These are phyloP conservation scores for Colossoma macropomum DNA, from an alignment of 2,113 vertebrate genomes.

Conservation along the genomic window DNA sequence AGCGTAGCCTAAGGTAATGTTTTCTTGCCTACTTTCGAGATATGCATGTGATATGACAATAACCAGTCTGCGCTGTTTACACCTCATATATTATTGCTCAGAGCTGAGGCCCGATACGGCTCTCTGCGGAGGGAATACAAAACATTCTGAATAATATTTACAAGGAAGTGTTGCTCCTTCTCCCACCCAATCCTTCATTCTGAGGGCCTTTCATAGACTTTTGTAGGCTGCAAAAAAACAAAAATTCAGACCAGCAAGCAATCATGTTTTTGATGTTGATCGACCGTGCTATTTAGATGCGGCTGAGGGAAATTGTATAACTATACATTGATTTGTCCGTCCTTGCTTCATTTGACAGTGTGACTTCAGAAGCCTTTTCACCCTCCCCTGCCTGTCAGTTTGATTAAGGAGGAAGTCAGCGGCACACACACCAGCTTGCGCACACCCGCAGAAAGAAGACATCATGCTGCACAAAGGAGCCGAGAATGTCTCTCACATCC, in stretches of 20 bases:
- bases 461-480: background rate
- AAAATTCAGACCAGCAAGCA: background rate
- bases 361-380: background rate
- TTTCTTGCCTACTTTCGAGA: slow-evolving; percentile 60
- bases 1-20: slow-evolving; percentile 66
- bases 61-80: slow-evolving; percentile 72
- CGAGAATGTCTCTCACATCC: background rate
- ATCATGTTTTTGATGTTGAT: background rate
- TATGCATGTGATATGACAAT: slow-evolving; percentile 67
- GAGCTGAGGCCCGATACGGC: slow-evolving; percentile 60
- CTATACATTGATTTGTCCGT: slow-evolving; percentile 16
- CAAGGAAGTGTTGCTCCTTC: slow-evolving; percentile 46
- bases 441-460: background rate
- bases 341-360: slow-evolving; percentile 40
- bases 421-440: background rate
- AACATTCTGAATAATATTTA: slow-evolving; percentile 57
- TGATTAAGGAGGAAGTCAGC: slow-evolving; percentile 15
- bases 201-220: background rate
- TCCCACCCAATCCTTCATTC: slow-evolving; percentile 12
- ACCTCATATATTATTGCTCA: slow-evolving; percentile 74
- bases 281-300: background rate
- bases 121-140: slow-evolving; percentile 61
- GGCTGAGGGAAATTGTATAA: no score
- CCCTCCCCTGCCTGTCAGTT: background rate
- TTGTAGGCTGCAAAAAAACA: background rate